Evolutionary conservation across 2,113 vertebrate species (phyloP).

Genomic region (Tinamus guttatus): DNA sequence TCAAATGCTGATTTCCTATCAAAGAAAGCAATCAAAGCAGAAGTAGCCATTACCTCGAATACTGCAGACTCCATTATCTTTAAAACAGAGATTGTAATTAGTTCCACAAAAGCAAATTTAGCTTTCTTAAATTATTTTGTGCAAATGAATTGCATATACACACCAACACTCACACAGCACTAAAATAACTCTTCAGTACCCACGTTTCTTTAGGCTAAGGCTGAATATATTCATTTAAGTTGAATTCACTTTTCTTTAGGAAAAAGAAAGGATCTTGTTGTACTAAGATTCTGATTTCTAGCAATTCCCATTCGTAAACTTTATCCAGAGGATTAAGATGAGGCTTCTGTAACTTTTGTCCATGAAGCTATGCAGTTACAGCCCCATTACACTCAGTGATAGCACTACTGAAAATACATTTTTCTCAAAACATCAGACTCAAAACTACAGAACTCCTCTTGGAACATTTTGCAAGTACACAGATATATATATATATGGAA

Average conservation of each 20-base stretch:
- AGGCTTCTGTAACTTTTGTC: not conserved
- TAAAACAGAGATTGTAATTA: not conserved
- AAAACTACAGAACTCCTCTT: not conserved
- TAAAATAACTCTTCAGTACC: not conserved
- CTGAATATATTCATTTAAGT: not conserved
- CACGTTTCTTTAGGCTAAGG: not conserved
- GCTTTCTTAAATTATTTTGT: not conserved
- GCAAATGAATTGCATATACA: not conserved
- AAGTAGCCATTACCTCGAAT: not conserved
- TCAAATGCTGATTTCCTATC: not conserved
- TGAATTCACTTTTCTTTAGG: not conserved
- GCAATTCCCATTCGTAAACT: not conserved
- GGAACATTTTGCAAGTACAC: not conserved
- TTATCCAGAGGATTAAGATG: not conserved
- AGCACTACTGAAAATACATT: not conserved
- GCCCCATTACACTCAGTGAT: not conserved
- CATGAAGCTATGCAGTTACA: fast-evolving
- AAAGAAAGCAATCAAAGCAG: not conserved
- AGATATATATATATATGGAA: not conserved
- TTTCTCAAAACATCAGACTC: not conserved
- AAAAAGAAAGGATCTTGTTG: not conserved
- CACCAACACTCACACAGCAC: not conserved
- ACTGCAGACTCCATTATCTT: not conserved
- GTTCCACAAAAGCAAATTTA: not conserved
- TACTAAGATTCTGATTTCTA: not conserved